Conservation (phyloP, 2,797 vertebrate genomes). For the Coendou prehensilis region DNA sequence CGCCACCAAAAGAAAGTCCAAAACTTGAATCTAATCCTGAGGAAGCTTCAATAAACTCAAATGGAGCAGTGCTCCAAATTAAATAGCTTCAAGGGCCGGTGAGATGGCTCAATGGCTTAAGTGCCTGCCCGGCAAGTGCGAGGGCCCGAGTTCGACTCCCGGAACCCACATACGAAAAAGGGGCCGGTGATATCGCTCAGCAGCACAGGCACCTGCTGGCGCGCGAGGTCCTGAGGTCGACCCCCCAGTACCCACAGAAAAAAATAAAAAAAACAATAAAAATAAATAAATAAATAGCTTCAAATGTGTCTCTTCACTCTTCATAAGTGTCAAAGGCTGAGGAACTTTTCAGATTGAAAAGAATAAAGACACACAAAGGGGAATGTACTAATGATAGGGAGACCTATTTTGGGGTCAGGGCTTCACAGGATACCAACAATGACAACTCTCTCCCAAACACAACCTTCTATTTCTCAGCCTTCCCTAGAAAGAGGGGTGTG, state of each 20-base stretch:
- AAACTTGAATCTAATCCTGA: not conserved
- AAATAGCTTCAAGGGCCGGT: not conserved
- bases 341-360: not conserved
- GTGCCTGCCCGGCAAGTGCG: too few species aligned
- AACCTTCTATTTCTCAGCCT: not conserved
- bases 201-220: too few species aligned
- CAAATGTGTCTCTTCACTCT: not conserved
- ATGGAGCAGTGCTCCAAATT: not conserved
- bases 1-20: not conserved
- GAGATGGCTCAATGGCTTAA: too few species aligned
- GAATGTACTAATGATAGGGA: not conserved
- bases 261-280: too few species aligned
- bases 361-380: not conserved
- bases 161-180: too few species aligned
- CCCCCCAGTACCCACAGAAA: too few species aligned
- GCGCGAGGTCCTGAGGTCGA: too few species aligned
- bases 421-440: not conserved
- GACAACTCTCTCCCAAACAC: not conserved
- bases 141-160: too few species aligned
- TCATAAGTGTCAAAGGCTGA: not conserved
- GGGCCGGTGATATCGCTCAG: too few species aligned
- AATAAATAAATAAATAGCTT: not conserved
- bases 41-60: constrained; percentile 8
- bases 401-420: not conserved
- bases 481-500: not conserved